phyloP scores from a whole-genome alignment of 2,113 vertebrate species.

The Pluvialis apricaria region DNA sequence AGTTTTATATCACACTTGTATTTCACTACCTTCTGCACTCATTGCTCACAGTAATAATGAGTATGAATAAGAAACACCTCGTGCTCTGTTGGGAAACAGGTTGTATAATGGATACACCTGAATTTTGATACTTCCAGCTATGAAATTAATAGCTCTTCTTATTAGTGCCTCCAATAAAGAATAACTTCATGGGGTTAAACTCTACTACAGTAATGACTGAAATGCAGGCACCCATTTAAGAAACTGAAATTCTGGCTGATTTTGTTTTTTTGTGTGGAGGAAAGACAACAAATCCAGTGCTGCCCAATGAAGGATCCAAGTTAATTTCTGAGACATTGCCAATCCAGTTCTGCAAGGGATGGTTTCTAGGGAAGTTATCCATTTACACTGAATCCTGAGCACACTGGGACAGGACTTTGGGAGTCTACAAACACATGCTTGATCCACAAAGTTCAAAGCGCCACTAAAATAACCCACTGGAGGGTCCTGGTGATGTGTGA shows the following conservation, averaged over 20 bases:
- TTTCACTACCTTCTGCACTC: not conserved
- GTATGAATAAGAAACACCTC: not conserved
- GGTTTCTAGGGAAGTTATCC: not conserved
- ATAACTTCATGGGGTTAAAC: not conserved
- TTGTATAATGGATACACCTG: not conserved
- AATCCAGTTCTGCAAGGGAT: not conserved
- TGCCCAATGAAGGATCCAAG: not conserved
- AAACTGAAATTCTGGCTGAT: not conserved
- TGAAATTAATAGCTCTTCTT: not conserved
- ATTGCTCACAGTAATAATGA: not conserved
- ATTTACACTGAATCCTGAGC: not conserved
- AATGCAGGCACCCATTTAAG: not conserved
- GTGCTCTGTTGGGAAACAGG: not conserved
- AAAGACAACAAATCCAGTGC: not conserved
- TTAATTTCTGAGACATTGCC: not conserved
- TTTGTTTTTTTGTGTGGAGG: not conserved
- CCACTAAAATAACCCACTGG: not conserved
- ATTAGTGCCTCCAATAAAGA: not conserved
- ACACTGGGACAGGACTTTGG: not conserved
- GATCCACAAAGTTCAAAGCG: not conserved
- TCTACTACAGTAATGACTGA: not conserved
- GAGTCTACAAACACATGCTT: not conserved
- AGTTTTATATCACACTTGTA: not conserved
- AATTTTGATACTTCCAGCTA: not conserved
- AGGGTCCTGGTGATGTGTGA: not conserved